phyloP scores from a whole-genome alignment of 2,888 invertebrate species.

The Reticulitermes lucifugus region DNA sequence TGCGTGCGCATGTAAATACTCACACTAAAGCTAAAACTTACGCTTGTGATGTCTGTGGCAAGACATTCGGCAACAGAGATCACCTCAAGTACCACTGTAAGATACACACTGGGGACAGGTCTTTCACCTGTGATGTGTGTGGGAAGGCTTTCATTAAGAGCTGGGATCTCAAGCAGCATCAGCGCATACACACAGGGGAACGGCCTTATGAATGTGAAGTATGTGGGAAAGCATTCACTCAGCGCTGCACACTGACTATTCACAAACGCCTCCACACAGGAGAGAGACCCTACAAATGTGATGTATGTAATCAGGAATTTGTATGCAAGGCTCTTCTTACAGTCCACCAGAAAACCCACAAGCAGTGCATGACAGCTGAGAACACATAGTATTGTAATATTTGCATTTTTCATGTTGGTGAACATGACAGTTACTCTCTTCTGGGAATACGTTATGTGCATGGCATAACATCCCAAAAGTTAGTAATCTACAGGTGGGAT shows the following conservation, averaged over 20 bases:
- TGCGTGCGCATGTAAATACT: constrained; percentile 40
- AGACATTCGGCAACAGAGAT: constrained; percentile 54
- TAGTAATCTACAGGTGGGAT: too few relatives aligned
- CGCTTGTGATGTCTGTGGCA: constrained; percentile 51
- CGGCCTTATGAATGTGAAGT: constrained; percentile 66
- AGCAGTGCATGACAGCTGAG: not conserved
- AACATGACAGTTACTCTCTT: too few relatives aligned
- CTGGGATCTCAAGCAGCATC: constrained; percentile 64
- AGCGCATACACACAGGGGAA: constrained; percentile 65
- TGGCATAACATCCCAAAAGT: too few relatives aligned
- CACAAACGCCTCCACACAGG: constrained; percentile 66
- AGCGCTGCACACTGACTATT: constrained; percentile 66
- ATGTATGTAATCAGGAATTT: constrained; percentile 63
- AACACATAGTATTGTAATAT: too few relatives aligned
- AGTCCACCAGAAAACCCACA: constrained; percentile 58
- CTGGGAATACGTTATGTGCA: too few relatives aligned
- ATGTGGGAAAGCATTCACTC: constrained; percentile 67
- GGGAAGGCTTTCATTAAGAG: constrained; percentile 60
- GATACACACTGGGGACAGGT: constrained; percentile 57
- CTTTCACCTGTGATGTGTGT: constrained; percentile 56
- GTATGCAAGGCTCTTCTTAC: constrained; percentile 64
- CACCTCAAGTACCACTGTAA: constrained; percentile 56
- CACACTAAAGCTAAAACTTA: constrained; percentile 44
- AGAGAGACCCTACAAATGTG: constrained; percentile 64
- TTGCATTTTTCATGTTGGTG: too few relatives aligned